Evolutionary conservation across 2,797 vertebrate genomes (phyloP), one percentile per base, ranked within the genome.

Genomic region (Peromyscus attwateri): DNA sequence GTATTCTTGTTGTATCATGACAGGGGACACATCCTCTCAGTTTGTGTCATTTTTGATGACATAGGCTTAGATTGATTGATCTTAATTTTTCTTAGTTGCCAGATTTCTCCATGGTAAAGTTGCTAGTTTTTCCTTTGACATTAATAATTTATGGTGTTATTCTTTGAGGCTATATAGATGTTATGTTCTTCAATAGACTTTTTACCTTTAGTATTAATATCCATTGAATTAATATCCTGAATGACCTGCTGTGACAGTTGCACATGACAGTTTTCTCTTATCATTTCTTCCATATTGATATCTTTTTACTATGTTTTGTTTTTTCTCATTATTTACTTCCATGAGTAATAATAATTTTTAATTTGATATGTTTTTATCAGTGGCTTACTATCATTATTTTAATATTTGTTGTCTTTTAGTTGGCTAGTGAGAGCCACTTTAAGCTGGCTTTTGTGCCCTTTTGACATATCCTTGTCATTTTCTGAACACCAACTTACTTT

Each of bases 351-450:
- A 60, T 73, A 27, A 31, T 29, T 95, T 92, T 89, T 81, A 55
- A 55, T 92, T 89, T 77, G 43, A 77, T 82, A 60, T 27, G 21
- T 93, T 85, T 90, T 90, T 91, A 43, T 94, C 91, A 82, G 2
- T 94, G 70, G 40, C 34, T 92, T 66, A 66, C 62, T 66, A 19
- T 77, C 29, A 92, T 83, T 88, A 29, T 60, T 94, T 93, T 75
- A 25, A 76, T 70, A 52, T 96, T 88, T 70, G 70, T 96, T 88
- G 34, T 95, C 52, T 37, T 27, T 82, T 37, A 60, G 37, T 92
- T 92, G 52, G 52, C 66, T 31, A 82, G 29, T 60, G 37, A 23
- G 13, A 82, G 64, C 29, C n/a, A 49, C 43, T 91, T 68, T 68
- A 80, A 77, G 40, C 40, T 77, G 37, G 14, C 27, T 71, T 91